Conservation (phyloP, 2,888 invertebrate genomes). For the Aethes cnicana region DNA sequence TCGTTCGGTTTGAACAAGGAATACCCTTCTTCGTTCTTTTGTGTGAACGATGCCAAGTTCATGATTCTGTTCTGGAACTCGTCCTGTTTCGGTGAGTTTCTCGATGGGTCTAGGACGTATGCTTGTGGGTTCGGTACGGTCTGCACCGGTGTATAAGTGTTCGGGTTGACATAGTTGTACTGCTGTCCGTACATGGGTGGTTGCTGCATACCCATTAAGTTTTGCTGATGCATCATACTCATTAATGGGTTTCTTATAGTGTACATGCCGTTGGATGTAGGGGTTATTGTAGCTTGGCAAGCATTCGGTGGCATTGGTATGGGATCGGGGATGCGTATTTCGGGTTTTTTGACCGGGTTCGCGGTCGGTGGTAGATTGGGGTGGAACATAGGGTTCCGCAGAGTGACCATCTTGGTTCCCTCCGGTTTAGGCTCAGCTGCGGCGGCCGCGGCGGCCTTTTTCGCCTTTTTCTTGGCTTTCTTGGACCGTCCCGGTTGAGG, state of each 20-base stretch:
- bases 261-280: constrained; percentile 87
- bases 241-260: constrained; percentile 90
- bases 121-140: constrained; percentile 35
- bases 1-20: constrained; percentile 67
- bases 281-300: constrained; percentile 78
- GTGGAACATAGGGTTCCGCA: constrained; percentile 90
- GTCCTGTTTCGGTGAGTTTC: constrained; percentile 50
- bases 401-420: constrained; percentile 87
- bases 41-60: constrained; percentile 73
- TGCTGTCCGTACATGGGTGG: constrained; percentile 53
- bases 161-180: constrained; percentile 61
- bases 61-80: constrained; percentile 65
- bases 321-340: constrained; percentile 70
- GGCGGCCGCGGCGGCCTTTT: constrained; percentile 55
- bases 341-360: constrained; percentile 55
- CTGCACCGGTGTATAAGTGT: constrained; percentile 47
- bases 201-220: constrained; percentile 55
- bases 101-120: constrained; percentile 43
- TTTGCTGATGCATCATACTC: constrained; percentile 77
- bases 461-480: constrained; percentile 77
- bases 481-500: constrained; percentile 61
- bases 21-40: constrained; percentile 75
- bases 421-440: constrained; percentile 50
- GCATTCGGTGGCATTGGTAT: constrained; percentile 75
- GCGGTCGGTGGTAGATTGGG: constrained; percentile 72